Percentiles rank a stretch among this genome's conserved stretches.
These are phyloP conservation scores for Pristionchus japonicus DNA, from an alignment of 2,888 invertebrate genomes.

Conservation along the genomic window DNA sequence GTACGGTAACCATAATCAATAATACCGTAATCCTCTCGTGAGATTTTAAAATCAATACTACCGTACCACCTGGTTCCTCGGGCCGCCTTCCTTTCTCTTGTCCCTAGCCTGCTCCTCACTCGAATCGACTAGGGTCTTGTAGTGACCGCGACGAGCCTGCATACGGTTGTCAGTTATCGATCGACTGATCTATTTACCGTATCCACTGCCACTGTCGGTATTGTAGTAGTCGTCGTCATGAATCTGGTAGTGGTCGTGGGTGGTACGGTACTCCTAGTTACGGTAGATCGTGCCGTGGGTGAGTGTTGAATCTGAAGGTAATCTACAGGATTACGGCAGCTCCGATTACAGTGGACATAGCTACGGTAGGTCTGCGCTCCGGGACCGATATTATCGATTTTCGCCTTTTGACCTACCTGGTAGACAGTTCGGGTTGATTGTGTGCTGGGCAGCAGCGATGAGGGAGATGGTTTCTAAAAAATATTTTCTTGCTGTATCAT, in stretches of 20 bases:
- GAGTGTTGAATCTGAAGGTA: neutral
- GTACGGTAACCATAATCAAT: neutral
- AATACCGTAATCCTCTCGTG: neutral
- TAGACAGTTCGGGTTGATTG: neutral
- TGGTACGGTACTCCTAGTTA: neutral
- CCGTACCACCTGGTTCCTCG: constrained; percentile 38
- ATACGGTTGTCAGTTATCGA: neutral
- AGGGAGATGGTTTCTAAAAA: neutral
- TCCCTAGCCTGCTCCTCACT: constrained; percentile 20
- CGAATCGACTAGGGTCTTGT: constrained; percentile 21
- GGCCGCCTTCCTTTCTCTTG: constrained; percentile 10
- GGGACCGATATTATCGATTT: neutral
- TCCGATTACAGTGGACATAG: neutral
- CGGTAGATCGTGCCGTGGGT: neutral
- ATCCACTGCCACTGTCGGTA: neutral
- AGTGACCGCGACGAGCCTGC: constrained; percentile 35
- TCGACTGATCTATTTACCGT: neutral
- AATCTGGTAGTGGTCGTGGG: neutral
- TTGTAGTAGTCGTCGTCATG: neutral
- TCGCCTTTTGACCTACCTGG: neutral
- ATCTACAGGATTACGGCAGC: neutral
- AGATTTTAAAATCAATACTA: neutral
- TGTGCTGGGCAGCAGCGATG: neutral
- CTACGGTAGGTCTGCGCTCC: neutral
- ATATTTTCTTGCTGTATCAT: neutral